These are phyloP conservation scores for Zaprionus davidi DNA, from an alignment of 1,140 invertebrate genomes.

Conservation along the genomic window DNA sequence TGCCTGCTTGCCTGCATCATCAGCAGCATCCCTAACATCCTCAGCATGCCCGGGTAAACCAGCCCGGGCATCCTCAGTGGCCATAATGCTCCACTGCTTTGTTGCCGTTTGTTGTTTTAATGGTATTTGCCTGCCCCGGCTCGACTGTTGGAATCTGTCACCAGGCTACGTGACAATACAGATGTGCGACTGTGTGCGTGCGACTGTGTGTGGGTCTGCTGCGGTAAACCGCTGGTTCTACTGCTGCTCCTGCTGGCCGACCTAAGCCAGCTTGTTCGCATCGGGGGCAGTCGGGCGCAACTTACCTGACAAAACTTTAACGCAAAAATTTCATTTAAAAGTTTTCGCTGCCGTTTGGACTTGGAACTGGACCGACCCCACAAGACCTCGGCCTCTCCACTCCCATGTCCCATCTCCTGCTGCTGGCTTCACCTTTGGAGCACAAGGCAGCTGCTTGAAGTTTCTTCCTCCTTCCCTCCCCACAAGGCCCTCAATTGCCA, in stretches of 20 bases:
- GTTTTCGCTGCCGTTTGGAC: constrained; percentile 58
- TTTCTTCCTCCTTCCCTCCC: neutral
- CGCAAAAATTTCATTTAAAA: constrained; percentile 82
- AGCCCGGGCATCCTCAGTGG: constrained; percentile 27
- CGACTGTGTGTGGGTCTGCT: constrained; percentile 14
- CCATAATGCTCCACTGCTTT: constrained; percentile 36
- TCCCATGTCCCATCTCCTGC: neutral
- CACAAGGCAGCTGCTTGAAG: constrained; percentile 70
- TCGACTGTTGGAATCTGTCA: constrained; percentile 72
- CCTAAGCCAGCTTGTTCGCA: constrained; percentile 66
- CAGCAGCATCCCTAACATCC: constrained; percentile 5
- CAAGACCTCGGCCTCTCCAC: no score
- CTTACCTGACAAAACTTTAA: constrained; percentile 79
- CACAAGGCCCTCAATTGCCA: constrained; percentile 17
- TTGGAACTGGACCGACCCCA: constrained; percentile 11
- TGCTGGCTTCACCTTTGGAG: constrained; percentile 46
- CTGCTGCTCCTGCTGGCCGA: constrained; percentile 43
- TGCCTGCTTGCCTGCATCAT: constrained; percentile 31
- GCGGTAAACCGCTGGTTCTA: constrained; percentile 52
- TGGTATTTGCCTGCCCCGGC: constrained; percentile 68
- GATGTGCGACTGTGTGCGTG: constrained; percentile 18
- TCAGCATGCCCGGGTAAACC: neutral
- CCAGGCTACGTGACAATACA: constrained; percentile 79
- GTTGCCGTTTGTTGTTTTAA: constrained; percentile 76
- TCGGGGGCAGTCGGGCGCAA: constrained; percentile 22